Percentiles rank a stretch among this genome's conserved stretches.
Conservation (phyloP, 2,797 vertebrate species). For the Protosalanx chinensis region DNA sequence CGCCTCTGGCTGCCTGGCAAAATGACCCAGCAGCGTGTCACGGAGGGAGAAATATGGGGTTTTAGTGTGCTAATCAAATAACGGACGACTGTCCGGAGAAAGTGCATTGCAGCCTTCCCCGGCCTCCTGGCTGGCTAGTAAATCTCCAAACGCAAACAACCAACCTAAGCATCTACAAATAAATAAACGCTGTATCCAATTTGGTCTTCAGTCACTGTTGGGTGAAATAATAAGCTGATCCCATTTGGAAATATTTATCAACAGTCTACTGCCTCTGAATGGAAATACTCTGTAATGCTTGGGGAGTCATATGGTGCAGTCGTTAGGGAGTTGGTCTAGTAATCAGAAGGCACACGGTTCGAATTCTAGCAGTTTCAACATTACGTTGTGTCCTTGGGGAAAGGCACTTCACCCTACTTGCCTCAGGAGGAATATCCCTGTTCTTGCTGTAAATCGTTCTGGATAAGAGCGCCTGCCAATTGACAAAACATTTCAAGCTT, state of each 20-base stretch:
- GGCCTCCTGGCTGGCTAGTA: slow-evolving; percentile 62
- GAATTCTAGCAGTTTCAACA: too few relatives aligned
- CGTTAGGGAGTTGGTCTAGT: too few relatives aligned
- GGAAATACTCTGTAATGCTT: slow-evolving; percentile 60
- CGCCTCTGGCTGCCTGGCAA: slow-evolving; percentile 42
- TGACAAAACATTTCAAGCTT: slow-evolving; percentile 31
- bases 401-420: too few relatives aligned
- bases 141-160: slow-evolving; percentile 63
- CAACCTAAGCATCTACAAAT: slow-evolving; percentile 67
- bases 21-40: slow-evolving; percentile 54
- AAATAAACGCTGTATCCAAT: slow-evolving; percentile 70
- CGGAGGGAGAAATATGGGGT: slow-evolving; percentile 45
- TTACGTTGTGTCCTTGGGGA: too few relatives aligned
- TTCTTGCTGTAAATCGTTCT: too few relatives aligned
- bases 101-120: slow-evolving; percentile 50
- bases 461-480: too few relatives aligned
- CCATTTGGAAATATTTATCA: slow-evolving; percentile 77
- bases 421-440: too few relatives aligned
- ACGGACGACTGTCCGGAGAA: slow-evolving; percentile 53
- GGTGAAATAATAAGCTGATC: slow-evolving; percentile 74
- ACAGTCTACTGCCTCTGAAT: slow-evolving; percentile 60
- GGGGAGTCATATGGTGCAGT: slow-evolving; percentile 4
- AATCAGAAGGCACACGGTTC: too few relatives aligned
- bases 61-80: slow-evolving; percentile 66
- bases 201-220: slow-evolving; percentile 70